Evolutionary conservation across 2,113 vertebrate genomes (phyloP).

Genomic region (Zosterops borbonicus): DNA sequence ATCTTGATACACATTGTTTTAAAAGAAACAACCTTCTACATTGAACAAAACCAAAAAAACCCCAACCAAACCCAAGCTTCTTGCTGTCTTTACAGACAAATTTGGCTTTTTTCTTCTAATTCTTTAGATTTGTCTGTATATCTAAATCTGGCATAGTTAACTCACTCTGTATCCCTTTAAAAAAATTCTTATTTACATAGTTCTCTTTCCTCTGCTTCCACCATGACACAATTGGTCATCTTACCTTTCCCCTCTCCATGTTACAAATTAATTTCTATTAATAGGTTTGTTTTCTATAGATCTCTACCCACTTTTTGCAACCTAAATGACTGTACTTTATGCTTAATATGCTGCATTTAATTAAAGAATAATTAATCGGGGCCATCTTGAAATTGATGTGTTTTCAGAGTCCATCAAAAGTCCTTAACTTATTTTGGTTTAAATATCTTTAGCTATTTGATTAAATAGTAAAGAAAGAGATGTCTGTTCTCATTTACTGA

Average conservation of each 20-base stretch:
- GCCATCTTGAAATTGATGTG: not conserved
- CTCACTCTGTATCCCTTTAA: not conserved
- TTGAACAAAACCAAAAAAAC: not conserved
- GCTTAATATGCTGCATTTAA: not conserved
- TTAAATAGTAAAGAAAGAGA: conserved; percentile 44
- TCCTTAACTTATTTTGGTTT: not conserved
- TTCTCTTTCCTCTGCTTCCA: not conserved
- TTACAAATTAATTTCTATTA: not conserved
- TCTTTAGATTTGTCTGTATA: not conserved
- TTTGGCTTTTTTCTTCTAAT: not conserved
- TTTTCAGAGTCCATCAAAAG: conserved; percentile 25
- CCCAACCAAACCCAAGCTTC: not conserved
- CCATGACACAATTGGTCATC: not conserved
- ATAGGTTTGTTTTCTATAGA: not conserved
- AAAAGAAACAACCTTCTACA: not conserved
- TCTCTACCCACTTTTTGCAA: not conserved
- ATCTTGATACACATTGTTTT: not conserved
- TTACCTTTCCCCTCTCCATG: not conserved
- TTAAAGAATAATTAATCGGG: conserved; percentile 29
- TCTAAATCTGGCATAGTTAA: not conserved
- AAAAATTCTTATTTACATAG: not conserved
- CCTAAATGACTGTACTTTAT: not conserved
- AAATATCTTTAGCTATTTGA: conserved; percentile 30
- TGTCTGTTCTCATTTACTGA: not conserved
- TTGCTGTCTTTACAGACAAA: not conserved